A percentile compares a stretch with the other conserved stretches of the same genome.
phyloP scores from a whole-genome alignment of 2,888 invertebrate genomes.

The Cephus pulcher region DNA sequence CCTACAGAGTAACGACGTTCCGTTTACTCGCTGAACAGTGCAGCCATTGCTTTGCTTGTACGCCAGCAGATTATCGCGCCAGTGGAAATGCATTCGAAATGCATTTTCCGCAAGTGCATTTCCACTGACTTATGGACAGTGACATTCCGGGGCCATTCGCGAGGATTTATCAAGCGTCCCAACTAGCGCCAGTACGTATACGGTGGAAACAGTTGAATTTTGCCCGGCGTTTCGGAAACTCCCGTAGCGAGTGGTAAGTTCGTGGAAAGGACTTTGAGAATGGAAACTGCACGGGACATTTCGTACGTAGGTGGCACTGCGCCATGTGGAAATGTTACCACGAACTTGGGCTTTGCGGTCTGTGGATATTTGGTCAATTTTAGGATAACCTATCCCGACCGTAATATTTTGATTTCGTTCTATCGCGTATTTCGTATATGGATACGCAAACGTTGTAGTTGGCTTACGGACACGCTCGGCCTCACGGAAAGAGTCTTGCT shows the following conservation, averaged over 20 bases:
- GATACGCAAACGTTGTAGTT: neutral
- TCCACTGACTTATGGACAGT: neutral
- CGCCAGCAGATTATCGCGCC: neutral
- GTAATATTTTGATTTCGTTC: neutral
- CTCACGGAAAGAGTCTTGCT: no score
- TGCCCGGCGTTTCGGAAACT: neutral
- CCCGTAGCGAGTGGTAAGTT: neutral
- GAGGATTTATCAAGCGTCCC: neutral
- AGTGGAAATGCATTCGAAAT: conserved; percentile 18
- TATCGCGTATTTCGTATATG: neutral
- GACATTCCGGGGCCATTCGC: neutral
- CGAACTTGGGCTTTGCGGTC: neutral
- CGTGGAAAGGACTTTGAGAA: neutral
- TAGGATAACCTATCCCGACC: no score
- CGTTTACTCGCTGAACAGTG: neutral
- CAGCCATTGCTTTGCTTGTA: neutral
- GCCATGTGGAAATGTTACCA: neutral
- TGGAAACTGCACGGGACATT: neutral
- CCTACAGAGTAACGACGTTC: conserved; percentile 18
- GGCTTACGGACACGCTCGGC: no score
- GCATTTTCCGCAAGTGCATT: neutral
- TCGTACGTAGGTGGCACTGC: neutral
- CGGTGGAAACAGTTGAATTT: neutral
- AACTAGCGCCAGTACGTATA: neutral
- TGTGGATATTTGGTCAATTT: no score